A percentile compares a stretch with the other conserved stretches of the same genome.
phyloP scores from a whole-genome alignment of 2,888 invertebrate species.

The Dasysyrphus tricinctus region DNA sequence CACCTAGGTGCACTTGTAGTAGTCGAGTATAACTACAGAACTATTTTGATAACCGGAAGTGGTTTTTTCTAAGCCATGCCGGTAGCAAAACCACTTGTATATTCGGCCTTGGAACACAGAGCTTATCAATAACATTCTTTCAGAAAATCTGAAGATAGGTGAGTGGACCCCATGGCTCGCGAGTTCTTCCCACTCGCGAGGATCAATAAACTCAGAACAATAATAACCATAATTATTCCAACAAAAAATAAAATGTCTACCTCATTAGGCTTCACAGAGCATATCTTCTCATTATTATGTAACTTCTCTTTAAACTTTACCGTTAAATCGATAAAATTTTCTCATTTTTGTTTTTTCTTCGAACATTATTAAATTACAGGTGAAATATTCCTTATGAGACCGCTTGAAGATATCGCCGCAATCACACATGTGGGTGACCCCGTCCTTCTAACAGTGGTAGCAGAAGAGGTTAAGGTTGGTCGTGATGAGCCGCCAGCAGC shows the following conservation, averaged over 20 bases:
- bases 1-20: too few relatives aligned
- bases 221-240: not conserved
- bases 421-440: conserved; percentile 93
- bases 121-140: too few relatives aligned
- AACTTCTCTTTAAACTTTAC: not conserved
- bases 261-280: not conserved
- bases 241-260: not conserved
- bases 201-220: not conserved
- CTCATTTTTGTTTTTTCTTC: not conserved
- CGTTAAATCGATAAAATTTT: conserved; percentile 16
- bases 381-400: conserved; percentile 88
- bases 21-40: too few relatives aligned
- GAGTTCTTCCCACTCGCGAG: not conserved
- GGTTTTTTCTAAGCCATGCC: too few relatives aligned
- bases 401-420: conserved; percentile 90
- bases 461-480: conserved; percentile 91
- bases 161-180: too few relatives aligned
- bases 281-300: not conserved
- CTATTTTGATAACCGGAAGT: too few relatives aligned
- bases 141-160: too few relatives aligned
- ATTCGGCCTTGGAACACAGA: too few relatives aligned
- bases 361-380: conserved; percentile 84
- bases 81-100: too few relatives aligned
- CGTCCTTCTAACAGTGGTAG: conserved; percentile 92
- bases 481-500: conserved; percentile 91